These are phyloP conservation scores for Stenodera caucasica DNA, from an alignment of 2,888 invertebrate species.

Conservation along the genomic window DNA sequence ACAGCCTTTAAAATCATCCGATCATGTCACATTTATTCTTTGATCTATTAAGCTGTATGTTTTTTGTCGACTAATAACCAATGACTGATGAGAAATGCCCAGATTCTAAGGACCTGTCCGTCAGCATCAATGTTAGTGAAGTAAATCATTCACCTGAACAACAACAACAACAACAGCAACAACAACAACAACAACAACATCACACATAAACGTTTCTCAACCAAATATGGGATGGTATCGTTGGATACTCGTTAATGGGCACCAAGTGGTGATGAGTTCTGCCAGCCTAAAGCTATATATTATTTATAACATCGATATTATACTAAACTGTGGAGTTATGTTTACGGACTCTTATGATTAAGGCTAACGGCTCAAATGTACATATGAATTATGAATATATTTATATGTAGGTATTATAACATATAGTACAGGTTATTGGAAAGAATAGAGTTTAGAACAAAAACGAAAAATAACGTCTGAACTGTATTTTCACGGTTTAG, in stretches of 20 bases:
- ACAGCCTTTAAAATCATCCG: not conserved
- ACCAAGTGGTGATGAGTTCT: slow-evolving; percentile 40
- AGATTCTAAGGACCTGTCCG: slow-evolving; percentile 23
- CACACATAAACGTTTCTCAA: not conserved
- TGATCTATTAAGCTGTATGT: slow-evolving; percentile 41
- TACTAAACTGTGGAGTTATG: slow-evolving; percentile 11
- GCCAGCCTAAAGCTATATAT: slow-evolving; percentile 35
- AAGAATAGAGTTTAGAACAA: not conserved
- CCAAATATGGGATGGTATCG: slow-evolving; percentile 39
- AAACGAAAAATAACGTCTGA: not conserved
- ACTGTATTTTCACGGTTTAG: slow-evolving; percentile 6
- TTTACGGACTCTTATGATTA: slow-evolving; percentile 15
- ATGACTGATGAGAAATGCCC: slow-evolving; percentile 41
- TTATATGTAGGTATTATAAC: not conserved
- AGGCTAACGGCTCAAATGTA: slow-evolving; percentile 13
- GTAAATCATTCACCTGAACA: slow-evolving; percentile 22
- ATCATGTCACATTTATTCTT: slow-evolving; percentile 13
- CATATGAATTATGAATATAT: slow-evolving; percentile 12
- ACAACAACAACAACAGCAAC: slow-evolving; percentile 14
- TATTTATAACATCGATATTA: slow-evolving; percentile 30
- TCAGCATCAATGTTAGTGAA: slow-evolving; percentile 23
- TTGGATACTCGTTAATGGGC: slow-evolving; percentile 34
- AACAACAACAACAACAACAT: not conserved
- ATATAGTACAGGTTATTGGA: not conserved
- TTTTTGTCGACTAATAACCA: slow-evolving; percentile 36